These are phyloP conservation scores for Oenanthe oenanthe DNA, from an alignment of 2,113 vertebrate genomes.

Conservation along the genomic window DNA sequence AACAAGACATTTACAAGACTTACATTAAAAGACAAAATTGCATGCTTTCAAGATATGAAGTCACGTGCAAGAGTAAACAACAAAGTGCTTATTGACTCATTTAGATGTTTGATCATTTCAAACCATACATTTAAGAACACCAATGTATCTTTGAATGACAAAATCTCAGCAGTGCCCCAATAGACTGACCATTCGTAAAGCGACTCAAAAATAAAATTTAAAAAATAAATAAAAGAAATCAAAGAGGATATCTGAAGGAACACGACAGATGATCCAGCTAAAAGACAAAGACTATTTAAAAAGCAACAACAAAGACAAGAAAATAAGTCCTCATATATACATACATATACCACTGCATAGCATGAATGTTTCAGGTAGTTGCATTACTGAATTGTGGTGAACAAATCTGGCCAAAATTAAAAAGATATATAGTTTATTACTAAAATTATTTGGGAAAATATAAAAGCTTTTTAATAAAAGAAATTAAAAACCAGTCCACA, in stretches of 20 bases:
- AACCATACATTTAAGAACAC: slow-evolving; percentile 48
- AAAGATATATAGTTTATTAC: background rate
- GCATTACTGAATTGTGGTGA: background rate
- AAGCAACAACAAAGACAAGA: slow-evolving; percentile 24
- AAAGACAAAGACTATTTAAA: slow-evolving; percentile 31
- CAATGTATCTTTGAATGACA: slow-evolving; percentile 67
- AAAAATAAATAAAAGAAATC: background rate
- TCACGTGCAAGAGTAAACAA: slow-evolving; percentile 46
- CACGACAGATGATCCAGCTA: slow-evolving; percentile 26
- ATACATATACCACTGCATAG: slow-evolving; percentile 3
- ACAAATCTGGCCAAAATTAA: background rate
- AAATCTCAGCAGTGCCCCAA: slow-evolving; percentile 10
- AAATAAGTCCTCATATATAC: slow-evolving; percentile 4
- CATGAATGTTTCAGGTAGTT: background rate
- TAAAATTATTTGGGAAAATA: background rate
- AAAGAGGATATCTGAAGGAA: slow-evolving; percentile 41
- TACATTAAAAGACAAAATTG: slow-evolving; percentile 36
- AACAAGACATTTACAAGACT: slow-evolving; percentile 43
- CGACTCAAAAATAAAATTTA: background rate
- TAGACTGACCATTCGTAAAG: background rate
- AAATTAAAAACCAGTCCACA: background rate
- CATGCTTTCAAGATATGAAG: slow-evolving; percentile 32
- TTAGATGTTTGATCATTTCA: slow-evolving; percentile 43
- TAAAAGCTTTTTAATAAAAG: background rate
- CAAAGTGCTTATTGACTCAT: background rate